Percentiles rank a stretch among this genome's conserved stretches.
Evolutionary conservation across 2,113 vertebrate genomes (phyloP).

Genomic region (Phylloscopus trochilus): DNA sequence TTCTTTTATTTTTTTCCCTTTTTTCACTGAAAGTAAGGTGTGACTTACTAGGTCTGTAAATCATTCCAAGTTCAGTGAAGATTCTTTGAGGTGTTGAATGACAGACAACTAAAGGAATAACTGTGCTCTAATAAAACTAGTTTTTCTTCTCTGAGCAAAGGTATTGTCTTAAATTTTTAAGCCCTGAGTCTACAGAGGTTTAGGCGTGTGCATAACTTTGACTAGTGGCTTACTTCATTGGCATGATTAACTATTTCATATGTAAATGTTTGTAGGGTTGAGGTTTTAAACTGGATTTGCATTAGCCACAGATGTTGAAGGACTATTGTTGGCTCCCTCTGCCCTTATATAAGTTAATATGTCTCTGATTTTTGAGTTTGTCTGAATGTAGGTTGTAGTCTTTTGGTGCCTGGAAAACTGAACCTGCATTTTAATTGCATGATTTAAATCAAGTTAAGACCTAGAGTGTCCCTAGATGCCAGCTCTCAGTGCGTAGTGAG

Average conservation of each 20-base stretch:
- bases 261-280: constrained; percentile 5
- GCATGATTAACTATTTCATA: neutral
- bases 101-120: neutral
- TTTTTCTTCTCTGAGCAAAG: constrained; percentile 2
- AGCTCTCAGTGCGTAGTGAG: neutral
- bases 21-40: neutral
- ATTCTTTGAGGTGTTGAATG: neutral
- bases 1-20: neutral
- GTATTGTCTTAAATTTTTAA: constrained; percentile 8
- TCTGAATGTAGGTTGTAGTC: neutral
- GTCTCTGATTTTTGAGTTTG: neutral
- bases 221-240: neutral
- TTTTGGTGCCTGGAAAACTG: neutral
- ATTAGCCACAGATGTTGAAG: neutral
- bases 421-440: neutral
- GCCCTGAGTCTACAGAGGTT: constrained; percentile 4
- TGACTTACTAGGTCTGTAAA: neutral
- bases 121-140: neutral
- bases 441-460: neutral
- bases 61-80: neutral
- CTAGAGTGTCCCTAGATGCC: neutral
- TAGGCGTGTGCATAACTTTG: neutral
- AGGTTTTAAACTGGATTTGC: neutral
- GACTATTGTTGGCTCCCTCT: neutral
- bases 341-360: neutral